Evolutionary conservation across 2,888 invertebrate species (phyloP).

Genomic region (Anarsia innoxiella): DNA sequence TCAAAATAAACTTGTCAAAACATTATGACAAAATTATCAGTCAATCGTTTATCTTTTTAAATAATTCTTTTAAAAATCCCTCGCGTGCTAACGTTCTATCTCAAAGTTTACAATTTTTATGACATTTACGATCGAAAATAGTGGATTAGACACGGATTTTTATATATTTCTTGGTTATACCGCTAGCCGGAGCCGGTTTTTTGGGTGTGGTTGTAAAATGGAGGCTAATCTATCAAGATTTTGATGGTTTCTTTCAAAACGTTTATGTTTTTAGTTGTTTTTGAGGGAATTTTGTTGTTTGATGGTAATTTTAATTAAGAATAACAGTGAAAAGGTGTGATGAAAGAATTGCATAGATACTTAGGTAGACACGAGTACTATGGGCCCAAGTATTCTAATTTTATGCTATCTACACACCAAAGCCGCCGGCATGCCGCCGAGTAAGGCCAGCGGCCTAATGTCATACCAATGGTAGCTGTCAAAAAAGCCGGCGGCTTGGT

Average conservation of each 20-base stretch:
- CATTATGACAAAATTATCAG: constrained; percentile 20
- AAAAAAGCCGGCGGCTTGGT: too few relatives aligned
- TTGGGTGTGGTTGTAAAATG: constrained; percentile 12
- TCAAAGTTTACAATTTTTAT: constrained; percentile 3
- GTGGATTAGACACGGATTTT: constrained; percentile 31
- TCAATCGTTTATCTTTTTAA: background rate
- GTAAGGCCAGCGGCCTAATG: too few relatives aligned
- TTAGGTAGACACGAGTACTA: too few relatives aligned
- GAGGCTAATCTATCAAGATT: background rate
- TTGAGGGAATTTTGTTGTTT: background rate
- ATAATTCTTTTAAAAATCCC: constrained; percentile 14
- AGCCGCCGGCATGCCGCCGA: too few relatives aligned
- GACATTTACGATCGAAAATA: constrained; percentile 34
- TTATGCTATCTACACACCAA: too few relatives aligned
- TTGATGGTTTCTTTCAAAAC: constrained; percentile 2
- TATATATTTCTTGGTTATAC: constrained; percentile 18
- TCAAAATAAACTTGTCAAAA: too few relatives aligned
- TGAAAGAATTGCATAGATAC: too few relatives aligned
- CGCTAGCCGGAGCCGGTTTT: constrained; percentile 26
- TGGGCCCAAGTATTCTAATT: too few relatives aligned
- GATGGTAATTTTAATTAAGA: background rate
- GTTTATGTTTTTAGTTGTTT: constrained; percentile 1
- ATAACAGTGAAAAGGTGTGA: too few relatives aligned
- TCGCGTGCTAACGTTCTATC: constrained; percentile 28
- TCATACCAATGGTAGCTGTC: too few relatives aligned